Conservation (phyloP, 2,113 vertebrate species). For the Cacatua alba region DNA sequence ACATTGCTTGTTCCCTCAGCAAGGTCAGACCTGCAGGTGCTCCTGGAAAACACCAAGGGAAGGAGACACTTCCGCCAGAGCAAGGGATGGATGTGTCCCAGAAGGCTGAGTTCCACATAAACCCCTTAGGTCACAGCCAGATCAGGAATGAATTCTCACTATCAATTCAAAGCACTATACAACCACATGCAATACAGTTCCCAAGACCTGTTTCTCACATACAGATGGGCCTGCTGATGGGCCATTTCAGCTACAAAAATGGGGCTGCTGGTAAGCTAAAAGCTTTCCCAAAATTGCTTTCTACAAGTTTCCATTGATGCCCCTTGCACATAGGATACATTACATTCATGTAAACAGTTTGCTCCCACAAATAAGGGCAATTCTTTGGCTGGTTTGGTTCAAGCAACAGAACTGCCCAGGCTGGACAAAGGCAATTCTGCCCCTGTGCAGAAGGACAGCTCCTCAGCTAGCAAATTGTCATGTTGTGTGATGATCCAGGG, state of each 20-base stretch:
- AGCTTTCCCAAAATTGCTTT: not conserved
- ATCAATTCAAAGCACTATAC: not conserved
- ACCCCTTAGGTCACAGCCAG: not conserved
- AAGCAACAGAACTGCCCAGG: not conserved
- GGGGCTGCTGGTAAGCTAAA: not conserved
- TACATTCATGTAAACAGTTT: too few relatives aligned
- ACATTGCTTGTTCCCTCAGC: not conserved
- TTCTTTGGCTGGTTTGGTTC: not conserved
- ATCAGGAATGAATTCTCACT: not conserved
- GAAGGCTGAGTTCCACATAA: not conserved
- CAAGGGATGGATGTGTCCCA: too few relatives aligned
- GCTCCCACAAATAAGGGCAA: not conserved
- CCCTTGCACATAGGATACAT: accelerated
- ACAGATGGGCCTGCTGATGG: not conserved
- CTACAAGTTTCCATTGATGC: not conserved
- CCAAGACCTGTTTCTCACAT: not conserved
- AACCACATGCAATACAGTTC: accelerated
- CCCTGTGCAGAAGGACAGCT: not conserved
- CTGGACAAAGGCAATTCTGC: not conserved
- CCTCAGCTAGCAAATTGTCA: not conserved
- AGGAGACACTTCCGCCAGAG: not conserved
- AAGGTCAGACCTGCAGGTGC: not conserved
- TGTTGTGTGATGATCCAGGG: too few relatives aligned
- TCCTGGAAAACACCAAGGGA: not conserved
- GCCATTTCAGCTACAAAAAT: not conserved